Evolutionary conservation across 1,140 invertebrate species (phyloP).

Genomic region (Pentalonia nigronervosa): DNA sequence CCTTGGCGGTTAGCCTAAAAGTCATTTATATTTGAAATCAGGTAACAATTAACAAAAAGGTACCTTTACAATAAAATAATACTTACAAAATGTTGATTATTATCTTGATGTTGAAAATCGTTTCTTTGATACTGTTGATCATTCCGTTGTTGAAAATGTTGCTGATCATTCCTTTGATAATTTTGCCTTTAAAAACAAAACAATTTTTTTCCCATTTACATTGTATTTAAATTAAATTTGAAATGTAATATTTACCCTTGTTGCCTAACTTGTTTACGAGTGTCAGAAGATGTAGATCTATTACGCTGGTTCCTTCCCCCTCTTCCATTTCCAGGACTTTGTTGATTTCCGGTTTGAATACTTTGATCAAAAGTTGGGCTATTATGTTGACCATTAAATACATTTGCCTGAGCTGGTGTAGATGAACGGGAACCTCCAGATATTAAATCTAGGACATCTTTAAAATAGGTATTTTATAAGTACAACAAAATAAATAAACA

Average conservation of each 20-base stretch:
- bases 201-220: not conserved
- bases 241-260: slow-evolving; percentile 31
- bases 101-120: slow-evolving; percentile 53
- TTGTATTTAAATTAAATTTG: not conserved
- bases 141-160: slow-evolving; percentile 55
- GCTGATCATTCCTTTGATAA: slow-evolving; percentile 55
- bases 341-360: slow-evolving; percentile 38
- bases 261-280: slow-evolving; percentile 54
- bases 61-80: not conserved
- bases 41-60: not conserved
- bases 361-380: slow-evolving; percentile 52
- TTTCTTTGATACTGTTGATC: slow-evolving; percentile 54
- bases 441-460: slow-evolving; percentile 54
- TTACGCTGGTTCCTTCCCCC: slow-evolving; percentile 46
- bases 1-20: slow-evolving; percentile 39
- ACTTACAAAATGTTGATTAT: slow-evolving; percentile 39
- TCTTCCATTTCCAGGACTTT: slow-evolving; percentile 36
- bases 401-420: slow-evolving; percentile 56
- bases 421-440: slow-evolving; percentile 57
- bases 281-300: slow-evolving; percentile 45
- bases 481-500: not conserved
- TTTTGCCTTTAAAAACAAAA: slow-evolving; percentile 39
- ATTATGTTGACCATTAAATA: slow-evolving; percentile 46
- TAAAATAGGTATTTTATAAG: not conserved
- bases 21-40: not conserved